Conservation (phyloP, 2,113 vertebrate genomes). For the Pygoscelis antarcticus region DNA sequence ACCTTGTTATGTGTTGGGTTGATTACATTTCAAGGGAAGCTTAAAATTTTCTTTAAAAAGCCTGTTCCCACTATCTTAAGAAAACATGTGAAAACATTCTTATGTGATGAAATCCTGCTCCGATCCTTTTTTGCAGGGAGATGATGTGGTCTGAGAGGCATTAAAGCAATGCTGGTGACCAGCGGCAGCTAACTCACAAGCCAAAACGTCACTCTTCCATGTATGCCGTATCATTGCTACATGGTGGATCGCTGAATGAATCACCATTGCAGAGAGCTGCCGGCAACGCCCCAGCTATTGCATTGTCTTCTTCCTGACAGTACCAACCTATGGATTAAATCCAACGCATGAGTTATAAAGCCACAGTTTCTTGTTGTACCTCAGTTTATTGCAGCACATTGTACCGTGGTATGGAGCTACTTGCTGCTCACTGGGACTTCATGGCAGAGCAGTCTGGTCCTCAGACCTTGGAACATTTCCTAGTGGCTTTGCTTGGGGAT, state of each 20-base stretch:
- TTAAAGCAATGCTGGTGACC: not conserved
- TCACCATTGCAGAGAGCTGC: not conserved
- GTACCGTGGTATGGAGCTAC: not conserved
- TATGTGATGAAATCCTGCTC: not conserved
- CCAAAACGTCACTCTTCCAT: fast-evolving
- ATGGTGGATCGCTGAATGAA: not conserved
- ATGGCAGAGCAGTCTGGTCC: fast-evolving
- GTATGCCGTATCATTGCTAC: fast-evolving
- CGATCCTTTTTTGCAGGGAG: not conserved
- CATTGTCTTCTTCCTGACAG: not conserved
- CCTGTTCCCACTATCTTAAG: not conserved
- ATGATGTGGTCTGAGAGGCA: not conserved
- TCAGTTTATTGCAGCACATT: not conserved
- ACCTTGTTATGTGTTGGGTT: not conserved
- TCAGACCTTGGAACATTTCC: not conserved
- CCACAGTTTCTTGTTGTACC: not conserved
- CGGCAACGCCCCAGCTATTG: not conserved
- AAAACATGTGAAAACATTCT: not conserved
- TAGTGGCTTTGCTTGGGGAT: not conserved
- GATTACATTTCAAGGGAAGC: not conserved
- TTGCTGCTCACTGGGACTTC: not conserved
- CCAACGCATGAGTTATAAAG: not conserved
- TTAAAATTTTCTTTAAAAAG: not conserved
- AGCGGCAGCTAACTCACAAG: not conserved
- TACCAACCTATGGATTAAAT: not conserved